Base-by-base conservation (phyloP, 2,113 vertebrate species). In the Struthio camelus region DNA sequence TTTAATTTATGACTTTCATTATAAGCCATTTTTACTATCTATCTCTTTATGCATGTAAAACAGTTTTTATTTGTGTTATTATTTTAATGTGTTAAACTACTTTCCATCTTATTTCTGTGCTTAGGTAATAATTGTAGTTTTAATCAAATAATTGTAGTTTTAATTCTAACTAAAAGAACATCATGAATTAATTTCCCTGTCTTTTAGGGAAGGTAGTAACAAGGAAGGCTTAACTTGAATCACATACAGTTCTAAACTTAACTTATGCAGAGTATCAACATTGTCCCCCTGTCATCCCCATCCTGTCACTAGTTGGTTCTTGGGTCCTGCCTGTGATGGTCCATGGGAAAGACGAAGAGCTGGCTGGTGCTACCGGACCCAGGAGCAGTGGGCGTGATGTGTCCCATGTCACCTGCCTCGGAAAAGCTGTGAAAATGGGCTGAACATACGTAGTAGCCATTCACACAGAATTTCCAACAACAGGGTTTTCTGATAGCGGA, bases 1-100 rank as follows among this genome's bases (percentile, higher is more conserved):
- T 86, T 86, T 85, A 30, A 91, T 96, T 90, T 95, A 83, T 69
- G 16, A 80, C 53, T 94, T 90, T 90, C 25, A 64, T 93, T 77
- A 71, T 69, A 77, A 79, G 3, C 5, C 76, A 20, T 85, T 93
- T 81, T 95, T 81, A 46, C 20, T 88, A 14, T 50, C 40, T 66
- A 17, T 67, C n/a, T 76, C 58, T 79, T 77, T 72, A 72, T 2
- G 0, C 79, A 10, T 50, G 81, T 40, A 79, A 93, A 90, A 40
- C 10, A 30, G 24, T 54, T 95, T 95, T 94, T 34, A 81, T 81
- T 94, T 89, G 89, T 92, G 51, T 82, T 86, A 62, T 89, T 79
- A 65, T 72, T 97, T 64, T 88, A 77, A 54, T 28, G n/a, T 54
- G 12, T 76, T 91, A 89, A 72, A 80, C 20, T 61, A 23, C 32